phyloP scores from a whole-genome alignment of 2,113 vertebrate genomes.

The Miniopterus natalensis region DNA sequence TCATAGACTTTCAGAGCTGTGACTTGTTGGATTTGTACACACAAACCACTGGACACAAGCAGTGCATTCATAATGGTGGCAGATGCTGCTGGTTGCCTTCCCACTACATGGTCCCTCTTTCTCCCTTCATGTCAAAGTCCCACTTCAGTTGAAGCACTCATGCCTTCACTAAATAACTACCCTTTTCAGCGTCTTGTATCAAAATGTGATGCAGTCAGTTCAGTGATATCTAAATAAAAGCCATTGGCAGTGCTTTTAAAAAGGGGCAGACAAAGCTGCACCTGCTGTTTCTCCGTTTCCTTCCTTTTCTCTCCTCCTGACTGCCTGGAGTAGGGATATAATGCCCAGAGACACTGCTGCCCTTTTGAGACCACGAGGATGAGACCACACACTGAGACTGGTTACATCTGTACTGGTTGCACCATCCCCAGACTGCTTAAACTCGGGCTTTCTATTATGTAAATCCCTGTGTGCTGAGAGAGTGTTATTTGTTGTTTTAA shows the following conservation, averaged over 20 bases:
- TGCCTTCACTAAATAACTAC: background rate
- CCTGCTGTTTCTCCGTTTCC: background rate
- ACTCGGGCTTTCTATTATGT: background rate
- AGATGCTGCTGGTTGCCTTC: background rate
- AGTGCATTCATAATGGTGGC: background rate
- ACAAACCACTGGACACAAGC: background rate
- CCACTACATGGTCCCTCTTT: background rate
- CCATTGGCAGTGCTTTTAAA: background rate
- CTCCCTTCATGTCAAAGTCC: background rate
- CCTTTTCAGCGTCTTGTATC: background rate
- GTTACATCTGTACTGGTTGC: background rate
- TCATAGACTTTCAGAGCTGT: background rate
- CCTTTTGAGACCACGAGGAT: background rate
- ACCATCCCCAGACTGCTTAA: background rate
- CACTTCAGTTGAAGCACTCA: background rate
- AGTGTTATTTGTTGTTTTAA: background rate
- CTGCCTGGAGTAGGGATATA: background rate
- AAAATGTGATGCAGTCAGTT: background rate
- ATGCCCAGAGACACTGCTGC: background rate
- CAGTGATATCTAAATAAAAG: background rate
- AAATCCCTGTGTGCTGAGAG: background rate
- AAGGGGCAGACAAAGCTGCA: background rate
- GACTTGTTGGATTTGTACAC: background rate
- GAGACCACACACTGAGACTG: background rate
- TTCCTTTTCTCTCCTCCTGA: background rate